Percentiles rank a stretch among this genome's conserved stretches.
Conservation (phyloP, 2,113 vertebrate genomes). For the Riparia riparia region DNA sequence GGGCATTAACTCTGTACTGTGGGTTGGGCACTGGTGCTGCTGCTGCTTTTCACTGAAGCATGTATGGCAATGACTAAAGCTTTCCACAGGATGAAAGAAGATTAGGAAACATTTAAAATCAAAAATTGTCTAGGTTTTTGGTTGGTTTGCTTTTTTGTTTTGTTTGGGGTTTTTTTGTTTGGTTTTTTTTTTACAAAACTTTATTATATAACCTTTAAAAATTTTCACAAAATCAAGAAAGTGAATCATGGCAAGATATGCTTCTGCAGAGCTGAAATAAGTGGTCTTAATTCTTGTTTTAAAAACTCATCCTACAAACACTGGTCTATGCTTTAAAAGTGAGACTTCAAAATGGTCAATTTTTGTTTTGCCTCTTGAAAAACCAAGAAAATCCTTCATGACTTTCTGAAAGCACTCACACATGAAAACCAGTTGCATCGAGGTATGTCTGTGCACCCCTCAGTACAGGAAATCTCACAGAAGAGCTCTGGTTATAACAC, state of each 20-base stretch:
- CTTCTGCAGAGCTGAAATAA: neutral
- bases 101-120: neutral
- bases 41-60: neutral
- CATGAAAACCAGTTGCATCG: fast-evolving
- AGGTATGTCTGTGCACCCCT: neutral
- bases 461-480: neutral
- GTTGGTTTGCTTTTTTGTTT: neutral
- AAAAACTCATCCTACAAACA: neutral
- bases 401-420: neutral
- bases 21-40: neutral
- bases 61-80: neutral
- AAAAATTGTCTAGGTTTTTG: neutral
- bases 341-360: neutral
- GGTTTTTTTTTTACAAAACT: neutral
- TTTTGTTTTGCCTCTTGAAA: neutral
- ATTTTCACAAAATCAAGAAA: neutral
- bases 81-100: neutral
- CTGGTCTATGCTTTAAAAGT: neutral
- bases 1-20: constrained; percentile 63
- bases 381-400: neutral
- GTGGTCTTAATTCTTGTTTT: neutral
- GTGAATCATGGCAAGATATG: neutral
- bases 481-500: neutral
- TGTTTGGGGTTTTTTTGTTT: neutral
- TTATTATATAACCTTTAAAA: neutral